Conservation (phyloP, 2,113 vertebrate species). For the Cinclus mexicanus region DNA sequence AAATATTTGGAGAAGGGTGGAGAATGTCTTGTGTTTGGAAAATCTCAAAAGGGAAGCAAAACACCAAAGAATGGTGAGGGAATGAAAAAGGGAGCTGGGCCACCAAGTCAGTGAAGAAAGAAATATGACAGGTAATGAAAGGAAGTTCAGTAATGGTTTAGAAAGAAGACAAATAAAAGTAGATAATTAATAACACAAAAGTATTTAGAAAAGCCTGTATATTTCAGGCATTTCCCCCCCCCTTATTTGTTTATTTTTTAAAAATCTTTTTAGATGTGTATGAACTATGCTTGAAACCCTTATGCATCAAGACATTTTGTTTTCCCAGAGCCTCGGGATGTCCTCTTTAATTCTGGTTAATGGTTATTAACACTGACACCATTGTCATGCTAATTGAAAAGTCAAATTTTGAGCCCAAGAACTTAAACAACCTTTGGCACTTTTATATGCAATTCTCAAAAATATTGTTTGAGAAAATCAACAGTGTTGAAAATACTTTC, state of each 20-base stretch:
- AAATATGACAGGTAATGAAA: background rate
- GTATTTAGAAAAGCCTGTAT: background rate
- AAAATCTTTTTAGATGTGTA: background rate
- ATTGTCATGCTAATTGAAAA: constrained; percentile 69
- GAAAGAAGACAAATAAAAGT: background rate
- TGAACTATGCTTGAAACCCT: background rate
- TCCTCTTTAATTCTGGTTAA: constrained; percentile 48
- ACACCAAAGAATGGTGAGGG: background rate
- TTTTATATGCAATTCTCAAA: background rate
- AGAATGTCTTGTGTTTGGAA: background rate
- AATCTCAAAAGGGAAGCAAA: background rate
- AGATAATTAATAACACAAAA: background rate
- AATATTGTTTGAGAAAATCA: background rate
- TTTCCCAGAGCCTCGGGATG: constrained; percentile 43
- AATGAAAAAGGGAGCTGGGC: background rate
- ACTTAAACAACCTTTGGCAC: constrained; percentile 46
- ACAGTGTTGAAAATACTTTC: background rate
- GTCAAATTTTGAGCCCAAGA: constrained; percentile 46
- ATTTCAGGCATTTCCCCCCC: rapidly evolving
- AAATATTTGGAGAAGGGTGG: background rate
- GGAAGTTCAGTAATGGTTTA: background rate
- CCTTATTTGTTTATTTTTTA: background rate
- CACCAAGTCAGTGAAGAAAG: background rate
- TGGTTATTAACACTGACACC: constrained; percentile 61
- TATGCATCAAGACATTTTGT: constrained; percentile 39